These are phyloP conservation scores for Micronycteris hirsuta DNA, from an alignment of 2,113 vertebrate species.

Conservation along the genomic window DNA sequence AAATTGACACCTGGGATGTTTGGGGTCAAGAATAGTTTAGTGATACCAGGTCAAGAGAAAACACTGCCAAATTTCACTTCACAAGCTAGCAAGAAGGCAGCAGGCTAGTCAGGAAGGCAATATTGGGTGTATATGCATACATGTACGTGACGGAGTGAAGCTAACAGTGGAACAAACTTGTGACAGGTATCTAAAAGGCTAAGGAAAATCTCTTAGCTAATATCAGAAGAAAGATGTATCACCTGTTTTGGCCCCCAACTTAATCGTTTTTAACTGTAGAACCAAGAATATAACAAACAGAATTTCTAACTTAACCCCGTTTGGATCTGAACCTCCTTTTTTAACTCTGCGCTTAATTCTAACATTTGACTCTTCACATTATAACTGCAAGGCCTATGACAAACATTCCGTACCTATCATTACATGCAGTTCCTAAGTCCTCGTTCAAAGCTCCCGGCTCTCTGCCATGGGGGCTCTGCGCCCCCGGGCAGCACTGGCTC, in stretches of 20 bases:
- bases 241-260: neutral
- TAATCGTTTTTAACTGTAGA: neutral
- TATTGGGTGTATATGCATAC: neutral
- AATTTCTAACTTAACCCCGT: slow-evolving; percentile 4
- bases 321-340: neutral
- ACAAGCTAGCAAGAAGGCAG: neutral
- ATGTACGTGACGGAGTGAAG: neutral
- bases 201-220: neutral
- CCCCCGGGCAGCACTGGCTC: too few relatives aligned
- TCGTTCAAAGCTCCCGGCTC: neutral
- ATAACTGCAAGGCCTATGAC: neutral
- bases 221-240: neutral
- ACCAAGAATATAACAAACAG: neutral
- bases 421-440: neutral
- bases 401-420: neutral
- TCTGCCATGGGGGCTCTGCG: neutral
- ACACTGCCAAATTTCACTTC: neutral
- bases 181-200: neutral
- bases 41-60: neutral
- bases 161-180: neutral
- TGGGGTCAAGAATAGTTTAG: neutral
- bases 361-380: neutral
- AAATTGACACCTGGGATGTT: neutral
- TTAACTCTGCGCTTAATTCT: neutral
- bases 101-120: neutral